Percentiles rank a stretch among this genome's conserved stretches.
Evolutionary conservation across 2,113 vertebrate genomes (phyloP).

Genomic region (Passer montanus): DNA sequence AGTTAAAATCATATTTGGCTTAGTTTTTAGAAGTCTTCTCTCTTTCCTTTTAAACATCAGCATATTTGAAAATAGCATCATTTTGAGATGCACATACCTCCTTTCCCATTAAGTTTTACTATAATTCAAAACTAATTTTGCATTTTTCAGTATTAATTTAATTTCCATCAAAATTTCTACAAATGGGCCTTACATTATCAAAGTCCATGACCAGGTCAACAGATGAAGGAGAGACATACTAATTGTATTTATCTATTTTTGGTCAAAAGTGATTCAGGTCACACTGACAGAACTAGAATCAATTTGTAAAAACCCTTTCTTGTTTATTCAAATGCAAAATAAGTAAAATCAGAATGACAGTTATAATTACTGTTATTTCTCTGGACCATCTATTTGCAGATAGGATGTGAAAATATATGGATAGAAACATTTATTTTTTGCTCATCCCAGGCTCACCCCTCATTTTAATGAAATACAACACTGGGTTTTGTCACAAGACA

Average conservation of each 20-base stretch:
- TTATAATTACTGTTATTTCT: constrained; percentile 16
- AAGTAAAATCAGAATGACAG: constrained; percentile 10
- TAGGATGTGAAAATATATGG: background rate
- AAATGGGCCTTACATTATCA: background rate
- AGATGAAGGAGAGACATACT: background rate
- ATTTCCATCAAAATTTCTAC: background rate
- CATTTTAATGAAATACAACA: background rate
- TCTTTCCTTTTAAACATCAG: background rate
- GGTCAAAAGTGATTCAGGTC: constrained; percentile 6
- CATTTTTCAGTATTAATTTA: constrained; percentile 1
- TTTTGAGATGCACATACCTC: background rate
- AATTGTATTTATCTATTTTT: constrained; percentile 20
- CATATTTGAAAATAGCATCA: background rate
- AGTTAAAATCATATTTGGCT: background rate
- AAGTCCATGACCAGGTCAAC: constrained; percentile 7
- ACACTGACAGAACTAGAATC: background rate
- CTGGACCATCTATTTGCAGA: background rate
- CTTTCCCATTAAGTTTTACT: background rate
- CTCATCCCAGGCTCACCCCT: background rate
- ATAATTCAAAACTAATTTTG: background rate
- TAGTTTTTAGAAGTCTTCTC: background rate
- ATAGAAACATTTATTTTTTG: background rate
- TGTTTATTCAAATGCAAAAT: constrained; percentile 48
- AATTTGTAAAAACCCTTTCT: background rate
- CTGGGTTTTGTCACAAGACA: background rate